Evolutionary conservation across 2,797 vertebrate species (phyloP), one percentile per base, ranked within the genome.

Genomic region (Amazona finschi): DNA sequence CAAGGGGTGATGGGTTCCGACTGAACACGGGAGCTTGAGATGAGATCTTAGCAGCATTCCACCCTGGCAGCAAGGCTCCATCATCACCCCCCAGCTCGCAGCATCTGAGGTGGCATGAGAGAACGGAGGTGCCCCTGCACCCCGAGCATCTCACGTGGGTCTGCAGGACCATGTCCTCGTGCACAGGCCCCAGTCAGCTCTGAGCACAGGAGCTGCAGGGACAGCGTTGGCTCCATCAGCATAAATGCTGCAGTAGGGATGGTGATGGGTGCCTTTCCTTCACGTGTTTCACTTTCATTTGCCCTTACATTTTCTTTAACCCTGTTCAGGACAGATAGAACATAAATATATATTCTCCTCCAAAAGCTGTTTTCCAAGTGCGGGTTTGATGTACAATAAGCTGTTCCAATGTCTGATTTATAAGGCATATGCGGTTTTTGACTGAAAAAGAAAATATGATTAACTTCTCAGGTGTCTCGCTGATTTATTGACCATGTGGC

Each of bases 401-500:
- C 61, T 55, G 83, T 66, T 74, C 43, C 74, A 73, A 62, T 47
- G 21, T 27, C 93, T 97, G 94, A 96, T 96, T 97, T 95, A 94
- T 82, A 95, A 90, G 52, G 50, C 49, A 71, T 17, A 64, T 55
- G 85, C 91, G 94, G 60, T 87, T 95, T 93, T 79, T 94, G 89
- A 76, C 81, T 36, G 49, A 25, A 90, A 87, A 90, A 70, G 36
- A 84, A 55, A 50, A 58, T 7, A 89, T 69, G 72, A 97, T 92
- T 3, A 66, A 96, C 96, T 87, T 92, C 94, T 91, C 80, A 93
- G 83, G 90, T 94, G 91, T 80, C 93, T 93, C 5, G 0, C 70
- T 95, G 96, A 97, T 96, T 97, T 96, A 97, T 95, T 91, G 93
- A 50, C 93, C 83, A 12, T 79, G 90, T 81, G 87, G 90, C 89